Conservation (phyloP, 1,140 invertebrate genomes). For the Eriosoma lanigerum region DNA sequence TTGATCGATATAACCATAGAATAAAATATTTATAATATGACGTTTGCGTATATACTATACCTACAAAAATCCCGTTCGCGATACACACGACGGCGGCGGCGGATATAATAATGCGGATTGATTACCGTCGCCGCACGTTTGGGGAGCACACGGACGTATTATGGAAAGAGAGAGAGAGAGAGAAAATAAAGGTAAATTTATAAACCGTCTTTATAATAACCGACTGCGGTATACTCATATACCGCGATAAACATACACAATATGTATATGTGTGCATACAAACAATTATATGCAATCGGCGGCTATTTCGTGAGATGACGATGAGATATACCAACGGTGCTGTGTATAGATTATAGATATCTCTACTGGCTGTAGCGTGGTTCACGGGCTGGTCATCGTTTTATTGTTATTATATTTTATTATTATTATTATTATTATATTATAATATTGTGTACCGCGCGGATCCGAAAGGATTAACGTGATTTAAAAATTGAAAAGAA, state of each 20-base stretch:
- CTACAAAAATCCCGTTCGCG: not conserved
- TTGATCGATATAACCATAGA: not conserved
- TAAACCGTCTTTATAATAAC: slow-evolving; percentile 38
- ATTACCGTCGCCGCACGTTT: slow-evolving; percentile 32
- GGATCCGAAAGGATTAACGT: slow-evolving; percentile 34
- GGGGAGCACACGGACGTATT: not conserved
- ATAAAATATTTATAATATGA: not conserved
- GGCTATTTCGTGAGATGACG: no score
- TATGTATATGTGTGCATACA: not conserved
- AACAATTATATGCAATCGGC: slow-evolving; percentile 38
- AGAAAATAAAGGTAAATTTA: no score
- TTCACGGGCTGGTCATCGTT: slow-evolving; percentile 2
- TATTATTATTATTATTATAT: slow-evolving; percentile 20
- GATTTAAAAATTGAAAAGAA: slow-evolving; percentile 32
- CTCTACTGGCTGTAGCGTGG: no score
- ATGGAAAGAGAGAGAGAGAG: not conserved
- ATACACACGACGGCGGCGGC: not conserved
- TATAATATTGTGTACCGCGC: no score
- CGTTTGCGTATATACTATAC: not conserved
- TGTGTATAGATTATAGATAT: no score
- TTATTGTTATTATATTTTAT: not conserved
- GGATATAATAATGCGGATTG: slow-evolving; percentile 38
- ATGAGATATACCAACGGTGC: not conserved
- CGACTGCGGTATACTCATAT: not conserved
- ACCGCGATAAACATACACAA: not conserved